A percentile compares a stretch with the other conserved stretches of the same genome.
phyloP scores from a whole-genome alignment of 2,888 invertebrate species.

The Andrena dorsata region DNA sequence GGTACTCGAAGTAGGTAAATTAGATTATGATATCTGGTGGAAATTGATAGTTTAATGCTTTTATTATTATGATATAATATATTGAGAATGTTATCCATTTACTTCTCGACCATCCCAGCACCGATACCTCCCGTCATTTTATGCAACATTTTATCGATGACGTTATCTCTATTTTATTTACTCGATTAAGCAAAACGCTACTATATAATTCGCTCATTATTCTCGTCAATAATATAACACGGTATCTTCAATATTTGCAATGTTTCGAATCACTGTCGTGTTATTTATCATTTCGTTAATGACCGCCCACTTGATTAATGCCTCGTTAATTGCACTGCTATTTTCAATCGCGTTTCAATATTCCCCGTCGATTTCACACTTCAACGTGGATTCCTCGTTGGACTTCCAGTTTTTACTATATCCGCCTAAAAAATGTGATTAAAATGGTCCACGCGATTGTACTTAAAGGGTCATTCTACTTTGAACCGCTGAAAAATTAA shows the following conservation, averaged over 20 bases:
- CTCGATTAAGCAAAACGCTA: slow-evolving; percentile 24
- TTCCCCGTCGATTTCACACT: slow-evolving; percentile 1
- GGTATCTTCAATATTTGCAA: slow-evolving; percentile 34
- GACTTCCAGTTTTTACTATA: no score
- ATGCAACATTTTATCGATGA: slow-evolving; percentile 3
- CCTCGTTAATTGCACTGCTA: slow-evolving; percentile 26
- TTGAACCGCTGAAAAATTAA: no score
- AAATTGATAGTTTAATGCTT: neutral
- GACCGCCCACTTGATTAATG: slow-evolving; percentile 15
- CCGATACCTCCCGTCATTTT: neutral
- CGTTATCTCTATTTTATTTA: slow-evolving; percentile 34
- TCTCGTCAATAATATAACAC: slow-evolving; percentile 9
- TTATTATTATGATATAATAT: neutral
- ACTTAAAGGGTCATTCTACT: no score
- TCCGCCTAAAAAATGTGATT: neutral
- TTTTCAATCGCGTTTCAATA: neutral
- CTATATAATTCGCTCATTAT: slow-evolving; percentile 17
- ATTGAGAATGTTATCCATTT: neutral
- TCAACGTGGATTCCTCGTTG: neutral
- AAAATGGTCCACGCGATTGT: no score
- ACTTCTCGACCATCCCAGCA: neutral
- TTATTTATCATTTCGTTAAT: slow-evolving; percentile 25
- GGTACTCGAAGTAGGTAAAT: no score
- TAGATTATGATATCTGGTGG: no score
- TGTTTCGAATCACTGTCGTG: slow-evolving; percentile 27